Conservation (phyloP, 2,113 vertebrate genomes). For the Lophochroa leadbeateri region DNA sequence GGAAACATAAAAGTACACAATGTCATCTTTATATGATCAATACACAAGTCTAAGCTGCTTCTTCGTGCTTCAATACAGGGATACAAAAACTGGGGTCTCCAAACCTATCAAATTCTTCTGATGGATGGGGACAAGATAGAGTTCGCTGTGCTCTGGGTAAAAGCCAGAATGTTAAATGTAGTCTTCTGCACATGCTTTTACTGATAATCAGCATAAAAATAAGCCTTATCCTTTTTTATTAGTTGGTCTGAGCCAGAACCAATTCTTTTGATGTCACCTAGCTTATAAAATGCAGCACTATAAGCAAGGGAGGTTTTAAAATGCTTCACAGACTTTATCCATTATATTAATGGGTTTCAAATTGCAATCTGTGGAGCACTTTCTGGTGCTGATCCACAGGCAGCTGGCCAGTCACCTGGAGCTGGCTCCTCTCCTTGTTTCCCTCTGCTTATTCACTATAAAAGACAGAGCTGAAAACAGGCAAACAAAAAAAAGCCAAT, state of each 20-base stretch:
- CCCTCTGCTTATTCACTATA: neutral
- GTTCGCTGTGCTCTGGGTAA: conserved; percentile 61
- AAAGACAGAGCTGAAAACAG: neutral
- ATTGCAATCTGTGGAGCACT: conserved; percentile 53
- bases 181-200: conserved; percentile 74
- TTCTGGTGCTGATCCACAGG: conserved; percentile 46
- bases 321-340: conserved; percentile 64
- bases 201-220: conserved; percentile 76
- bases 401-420: conserved; percentile 63
- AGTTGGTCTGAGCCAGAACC: conserved; percentile 61
- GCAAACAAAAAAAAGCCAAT: neutral
- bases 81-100: conserved; percentile 6
- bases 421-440: conserved; percentile 26
- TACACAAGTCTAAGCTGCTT: neutral
- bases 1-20: neutral
- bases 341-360: conserved; percentile 66
- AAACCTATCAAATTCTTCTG: conserved; percentile 38
- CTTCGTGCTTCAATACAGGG: neutral
- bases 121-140: conserved; percentile 64
- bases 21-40: neutral
- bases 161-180: conserved; percentile 74
- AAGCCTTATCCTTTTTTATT: conserved; percentile 70
- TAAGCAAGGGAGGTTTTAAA: conserved; percentile 60
- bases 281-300: conserved; percentile 12
- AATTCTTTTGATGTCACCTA: conserved; percentile 60